These are phyloP conservation scores for Menidia beryllina DNA, from an alignment of 2,113 vertebrate species.

Conservation along the genomic window DNA sequence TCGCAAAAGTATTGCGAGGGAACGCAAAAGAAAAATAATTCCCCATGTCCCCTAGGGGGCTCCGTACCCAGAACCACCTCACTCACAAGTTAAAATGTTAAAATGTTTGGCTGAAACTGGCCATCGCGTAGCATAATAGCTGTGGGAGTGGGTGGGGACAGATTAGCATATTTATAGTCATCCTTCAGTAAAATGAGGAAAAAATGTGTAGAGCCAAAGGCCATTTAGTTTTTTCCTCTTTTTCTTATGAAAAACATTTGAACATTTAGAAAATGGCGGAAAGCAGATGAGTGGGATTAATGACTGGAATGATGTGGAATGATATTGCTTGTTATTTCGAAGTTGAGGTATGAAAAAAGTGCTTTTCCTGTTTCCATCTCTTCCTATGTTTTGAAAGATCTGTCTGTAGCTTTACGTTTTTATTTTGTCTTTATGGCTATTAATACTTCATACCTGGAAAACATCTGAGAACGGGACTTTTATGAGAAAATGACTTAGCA, in stretches of 20 bases:
- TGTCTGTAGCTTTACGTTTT: not conserved
- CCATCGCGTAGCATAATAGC: not conserved
- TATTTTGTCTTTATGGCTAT: not conserved
- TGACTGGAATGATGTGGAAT: not conserved
- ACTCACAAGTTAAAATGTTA: no score
- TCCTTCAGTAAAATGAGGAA: not conserved
- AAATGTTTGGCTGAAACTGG: not conserved
- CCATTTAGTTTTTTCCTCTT: no score
- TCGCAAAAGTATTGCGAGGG: no score
- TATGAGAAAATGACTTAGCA: not conserved
- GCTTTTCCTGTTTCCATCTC: no score
- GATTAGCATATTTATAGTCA: not conserved
- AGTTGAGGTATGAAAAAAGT: not conserved
- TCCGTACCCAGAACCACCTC: no score
- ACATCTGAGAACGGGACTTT: not conserved
- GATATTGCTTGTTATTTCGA: not conserved
- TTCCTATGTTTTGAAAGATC: not conserved
- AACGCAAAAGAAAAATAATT: no score
- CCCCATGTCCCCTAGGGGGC: no score
- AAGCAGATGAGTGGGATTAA: not conserved
- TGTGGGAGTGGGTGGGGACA: not conserved
- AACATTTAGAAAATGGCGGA: no score
- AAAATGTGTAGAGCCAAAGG: not conserved
- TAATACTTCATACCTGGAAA: slow-evolving; percentile 20
- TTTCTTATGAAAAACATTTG: not conserved